phyloP scores from a whole-genome alignment of 2,113 vertebrate species.

The Lepisosteus oculatus region DNA sequence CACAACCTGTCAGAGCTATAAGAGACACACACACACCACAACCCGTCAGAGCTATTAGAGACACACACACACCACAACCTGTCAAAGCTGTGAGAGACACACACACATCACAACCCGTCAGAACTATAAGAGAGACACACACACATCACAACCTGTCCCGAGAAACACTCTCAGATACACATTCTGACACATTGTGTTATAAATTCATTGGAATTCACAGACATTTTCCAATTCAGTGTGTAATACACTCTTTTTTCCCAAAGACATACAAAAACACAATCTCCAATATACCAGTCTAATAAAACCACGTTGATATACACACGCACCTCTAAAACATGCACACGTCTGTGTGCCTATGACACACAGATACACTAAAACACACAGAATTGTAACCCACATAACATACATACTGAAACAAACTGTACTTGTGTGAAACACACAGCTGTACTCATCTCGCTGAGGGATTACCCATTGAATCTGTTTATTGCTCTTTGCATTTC shows the following conservation, averaged over 20 bases:
- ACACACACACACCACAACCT: neutral
- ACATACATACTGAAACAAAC: neutral
- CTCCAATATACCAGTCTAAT: neutral
- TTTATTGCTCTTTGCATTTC: too few species aligned
- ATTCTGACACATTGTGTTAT: neutral
- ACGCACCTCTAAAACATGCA: too few species aligned
- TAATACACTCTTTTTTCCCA: neutral
- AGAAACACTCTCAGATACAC: neutral
- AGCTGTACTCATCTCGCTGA: too few species aligned
- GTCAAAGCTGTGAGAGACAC: neutral
- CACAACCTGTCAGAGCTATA: neutral
- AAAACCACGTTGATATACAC: too few species aligned
- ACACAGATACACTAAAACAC: neutral
- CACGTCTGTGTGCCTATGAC: too few species aligned
- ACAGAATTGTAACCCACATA: neutral
- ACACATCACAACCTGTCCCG: neutral
- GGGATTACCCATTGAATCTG: too few species aligned
- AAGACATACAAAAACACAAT: neutral
- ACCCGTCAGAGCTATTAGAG: neutral
- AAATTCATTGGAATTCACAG: too few species aligned
- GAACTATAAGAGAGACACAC: neutral
- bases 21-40: neutral
- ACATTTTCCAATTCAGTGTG: too few species aligned
- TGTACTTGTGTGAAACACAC: neutral
- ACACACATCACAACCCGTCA: neutral